These are phyloP conservation scores for Lophius americanus DNA, from an alignment of 2,797 vertebrate genomes.

Conservation along the genomic window DNA sequence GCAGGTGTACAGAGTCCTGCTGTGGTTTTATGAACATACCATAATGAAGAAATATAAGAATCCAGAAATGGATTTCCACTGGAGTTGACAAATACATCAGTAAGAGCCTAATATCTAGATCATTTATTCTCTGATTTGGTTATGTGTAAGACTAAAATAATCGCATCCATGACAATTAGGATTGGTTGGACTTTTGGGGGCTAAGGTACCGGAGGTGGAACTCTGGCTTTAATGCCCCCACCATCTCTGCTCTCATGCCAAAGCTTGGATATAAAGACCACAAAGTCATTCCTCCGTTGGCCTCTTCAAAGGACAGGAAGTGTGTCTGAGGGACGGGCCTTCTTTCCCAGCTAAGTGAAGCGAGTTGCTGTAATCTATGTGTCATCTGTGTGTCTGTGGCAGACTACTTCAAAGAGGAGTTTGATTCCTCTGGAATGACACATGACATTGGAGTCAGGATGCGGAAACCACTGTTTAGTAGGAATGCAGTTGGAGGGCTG, in stretches of 20 bases:
- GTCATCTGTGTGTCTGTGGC: conserved; percentile 82
- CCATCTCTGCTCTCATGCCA: conserved; percentile 74
- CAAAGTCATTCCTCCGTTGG: conserved; percentile 83
- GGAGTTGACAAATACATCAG: conserved; percentile 48
- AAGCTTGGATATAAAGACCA: conserved; percentile 76
- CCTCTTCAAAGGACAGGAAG: conserved; percentile 88
- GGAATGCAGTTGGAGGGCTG: conserved; percentile 52
- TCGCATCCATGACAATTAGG: conserved; percentile 38
- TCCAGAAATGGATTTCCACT: conserved; percentile 10
- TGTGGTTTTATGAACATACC: conserved; percentile 32
- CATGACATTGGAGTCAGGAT: conserved; percentile 78
- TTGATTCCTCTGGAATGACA: conserved; percentile 75
- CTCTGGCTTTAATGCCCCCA: conserved; percentile 58
- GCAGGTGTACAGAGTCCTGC: conserved; percentile 56
- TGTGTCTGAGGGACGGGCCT: conserved; percentile 84
- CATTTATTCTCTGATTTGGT: conserved; percentile 43
- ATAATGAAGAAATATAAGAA: conserved; percentile 20
- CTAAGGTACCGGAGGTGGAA: conserved; percentile 55
- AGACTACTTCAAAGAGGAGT: conserved; percentile 77
- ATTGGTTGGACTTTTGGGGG: conserved; percentile 60
- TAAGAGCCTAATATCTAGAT: conserved; percentile 36
- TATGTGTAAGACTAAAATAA: conserved; percentile 42
- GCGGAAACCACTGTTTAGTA: conserved; percentile 74
- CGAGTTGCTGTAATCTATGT: conserved; percentile 81
- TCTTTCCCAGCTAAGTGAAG: conserved; percentile 79